Percentiles rank a stretch among this genome's conserved stretches.
Evolutionary conservation across 2,797 vertebrate genomes (phyloP).

Genomic region (Manis crassicaudata): DNA sequence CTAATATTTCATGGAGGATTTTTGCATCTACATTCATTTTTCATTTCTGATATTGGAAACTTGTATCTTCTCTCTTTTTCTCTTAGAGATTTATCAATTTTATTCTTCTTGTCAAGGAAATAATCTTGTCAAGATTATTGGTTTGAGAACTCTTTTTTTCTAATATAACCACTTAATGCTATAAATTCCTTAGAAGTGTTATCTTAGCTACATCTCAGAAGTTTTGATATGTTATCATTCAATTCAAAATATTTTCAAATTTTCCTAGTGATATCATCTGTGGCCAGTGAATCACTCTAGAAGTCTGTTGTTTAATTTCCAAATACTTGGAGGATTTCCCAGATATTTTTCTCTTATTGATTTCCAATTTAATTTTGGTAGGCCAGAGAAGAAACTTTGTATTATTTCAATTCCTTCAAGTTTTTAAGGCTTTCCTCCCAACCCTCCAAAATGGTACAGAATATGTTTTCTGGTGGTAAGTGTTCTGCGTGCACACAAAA

Average conservation of each 20-base stretch:
- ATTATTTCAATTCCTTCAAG: background rate
- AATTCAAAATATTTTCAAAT: background rate
- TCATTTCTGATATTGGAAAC: background rate
- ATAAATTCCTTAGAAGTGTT: background rate
- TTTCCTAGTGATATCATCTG: background rate
- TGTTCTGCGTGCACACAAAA: background rate
- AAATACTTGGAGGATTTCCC: background rate
- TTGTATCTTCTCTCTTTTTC: background rate
- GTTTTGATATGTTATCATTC: background rate
- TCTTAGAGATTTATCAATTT: background rate
- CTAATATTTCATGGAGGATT: background rate
- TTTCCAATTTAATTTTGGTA: conserved; percentile 13
- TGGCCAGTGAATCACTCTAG: background rate
- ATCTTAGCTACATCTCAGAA: background rate
- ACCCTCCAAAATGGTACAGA: background rate
- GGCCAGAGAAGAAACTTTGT: background rate
- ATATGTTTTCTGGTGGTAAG: background rate
- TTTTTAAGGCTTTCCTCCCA: background rate
- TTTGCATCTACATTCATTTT: background rate
- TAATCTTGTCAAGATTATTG: background rate
- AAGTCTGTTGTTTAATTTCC: background rate
- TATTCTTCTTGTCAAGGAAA: background rate
- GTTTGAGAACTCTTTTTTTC: background rate
- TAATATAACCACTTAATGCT: background rate
- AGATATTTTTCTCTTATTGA: background rate